These are phyloP conservation scores for Circaetus cinerascens DNA, from an alignment of 2,113 vertebrate species.

Conservation along the genomic window DNA sequence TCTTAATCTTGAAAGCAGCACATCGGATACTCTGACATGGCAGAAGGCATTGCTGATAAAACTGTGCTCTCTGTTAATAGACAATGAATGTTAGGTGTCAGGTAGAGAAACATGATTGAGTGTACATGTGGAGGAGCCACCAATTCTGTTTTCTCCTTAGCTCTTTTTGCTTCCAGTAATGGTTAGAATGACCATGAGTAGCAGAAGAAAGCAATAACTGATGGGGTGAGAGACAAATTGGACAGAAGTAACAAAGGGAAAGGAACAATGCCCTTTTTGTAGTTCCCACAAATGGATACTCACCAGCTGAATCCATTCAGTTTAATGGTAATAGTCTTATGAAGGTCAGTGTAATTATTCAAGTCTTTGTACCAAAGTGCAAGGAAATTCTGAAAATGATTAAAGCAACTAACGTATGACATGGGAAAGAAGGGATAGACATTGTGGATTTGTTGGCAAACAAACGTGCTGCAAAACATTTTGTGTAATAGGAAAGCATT, in stretches of 20 bases:
- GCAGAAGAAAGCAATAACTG: background rate
- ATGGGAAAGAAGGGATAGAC: background rate
- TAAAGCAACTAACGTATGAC: background rate
- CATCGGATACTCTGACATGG: background rate
- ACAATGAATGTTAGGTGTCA: background rate
- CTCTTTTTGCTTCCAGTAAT: background rate
- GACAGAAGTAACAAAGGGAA: background rate
- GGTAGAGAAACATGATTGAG: background rate
- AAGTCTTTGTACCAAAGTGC: background rate
- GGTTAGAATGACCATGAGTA: background rate
- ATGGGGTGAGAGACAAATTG: background rate
- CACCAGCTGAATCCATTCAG: background rate
- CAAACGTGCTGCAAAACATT: background rate
- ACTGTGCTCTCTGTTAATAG: background rate
- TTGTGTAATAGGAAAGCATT: background rate
- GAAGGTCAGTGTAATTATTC: background rate
- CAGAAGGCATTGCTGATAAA: background rate
- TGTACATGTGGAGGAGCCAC: background rate
- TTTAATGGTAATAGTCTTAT: background rate
- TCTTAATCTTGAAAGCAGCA: background rate
- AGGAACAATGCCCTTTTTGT: background rate
- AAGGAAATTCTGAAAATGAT: background rate
- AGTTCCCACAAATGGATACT: background rate
- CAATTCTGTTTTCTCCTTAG: background rate
- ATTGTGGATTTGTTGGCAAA: background rate